A percentile compares a stretch with the other conserved stretches of the same genome.
Evolutionary conservation across 2,113 vertebrate genomes (phyloP).

Genomic region (Mustela lutreola): DNA sequence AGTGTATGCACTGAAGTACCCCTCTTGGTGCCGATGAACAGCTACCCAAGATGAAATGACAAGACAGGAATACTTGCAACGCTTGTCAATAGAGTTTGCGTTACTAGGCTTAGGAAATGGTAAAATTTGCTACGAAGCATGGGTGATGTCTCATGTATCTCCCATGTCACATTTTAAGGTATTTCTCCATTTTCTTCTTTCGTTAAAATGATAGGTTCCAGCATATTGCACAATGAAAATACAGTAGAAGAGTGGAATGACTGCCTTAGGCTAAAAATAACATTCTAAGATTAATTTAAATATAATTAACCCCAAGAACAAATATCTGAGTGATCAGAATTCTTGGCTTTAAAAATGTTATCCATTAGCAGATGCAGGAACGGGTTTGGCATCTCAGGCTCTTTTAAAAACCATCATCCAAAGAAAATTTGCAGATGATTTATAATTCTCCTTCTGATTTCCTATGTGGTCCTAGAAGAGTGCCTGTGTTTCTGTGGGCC

Average conservation of each 20-base stretch:
- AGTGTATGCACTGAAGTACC: constrained; percentile 50
- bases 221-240: neutral
- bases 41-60: neutral
- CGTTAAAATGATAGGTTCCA: neutral
- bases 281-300: constrained; percentile 24
- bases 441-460: neutral
- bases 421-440: neutral
- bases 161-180: constrained; percentile 38
- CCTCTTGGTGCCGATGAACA: neutral
- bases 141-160: neutral
- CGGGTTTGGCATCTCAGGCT: neutral
- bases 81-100: neutral
- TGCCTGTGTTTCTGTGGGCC: neutral
- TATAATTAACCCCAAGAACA: neutral
- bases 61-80: neutral
- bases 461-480: neutral
- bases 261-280: neutral
- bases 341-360: constrained; percentile 3
- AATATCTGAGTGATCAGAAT: constrained; percentile 37
- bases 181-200: neutral
- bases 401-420: neutral
- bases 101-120: constrained; percentile 10
- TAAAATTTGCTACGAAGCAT: neutral
- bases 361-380: neutral
- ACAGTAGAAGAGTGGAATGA: neutral